Percentiles rank a stretch among this genome's conserved stretches.
Conservation (phyloP, 23 tunicate species). For the Phallusia fumigata region DNA sequence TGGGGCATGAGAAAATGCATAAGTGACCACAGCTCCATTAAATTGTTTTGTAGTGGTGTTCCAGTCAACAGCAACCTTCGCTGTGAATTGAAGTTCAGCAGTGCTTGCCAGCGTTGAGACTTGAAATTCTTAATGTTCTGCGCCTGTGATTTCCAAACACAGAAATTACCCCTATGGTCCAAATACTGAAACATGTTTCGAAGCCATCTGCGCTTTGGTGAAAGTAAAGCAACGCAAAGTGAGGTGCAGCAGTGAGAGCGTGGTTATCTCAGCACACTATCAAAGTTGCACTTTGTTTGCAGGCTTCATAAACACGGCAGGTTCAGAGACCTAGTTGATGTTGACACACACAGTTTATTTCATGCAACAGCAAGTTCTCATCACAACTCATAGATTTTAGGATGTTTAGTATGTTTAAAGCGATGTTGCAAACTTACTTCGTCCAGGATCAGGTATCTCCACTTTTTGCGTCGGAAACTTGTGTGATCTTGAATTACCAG, state of each 20-base stretch:
- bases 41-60: conserved; percentile 95
- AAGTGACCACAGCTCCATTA: conserved; percentile 98
- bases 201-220: neutral
- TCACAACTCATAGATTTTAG: neutral
- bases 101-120: conserved; percentile 96
- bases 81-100: conserved; percentile 92
- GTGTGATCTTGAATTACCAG: conserved; percentile 82
- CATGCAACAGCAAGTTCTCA: conserved; percentile 20
- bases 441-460: conserved; percentile 94
- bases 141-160: conserved; percentile 34
- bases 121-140: conserved; percentile 96
- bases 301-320: neutral
- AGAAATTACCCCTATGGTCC: no score
- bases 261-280: conserved; percentile 70
- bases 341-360: conserved; percentile 15
- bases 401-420: no score
- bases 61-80: conserved; percentile 91
- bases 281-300: conserved; percentile 89
- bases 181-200: no score
- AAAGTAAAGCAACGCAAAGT: conserved; percentile 10
- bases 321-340: conserved; percentile 45
- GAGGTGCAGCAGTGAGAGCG: conserved; percentile 72
- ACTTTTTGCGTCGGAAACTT: conserved; percentile 80
- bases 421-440: conserved; percentile 75
- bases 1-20: conserved; percentile 99